phyloP scores from a whole-genome alignment of 2,888 invertebrate genomes.

The Notocelia uddmanniana region DNA sequence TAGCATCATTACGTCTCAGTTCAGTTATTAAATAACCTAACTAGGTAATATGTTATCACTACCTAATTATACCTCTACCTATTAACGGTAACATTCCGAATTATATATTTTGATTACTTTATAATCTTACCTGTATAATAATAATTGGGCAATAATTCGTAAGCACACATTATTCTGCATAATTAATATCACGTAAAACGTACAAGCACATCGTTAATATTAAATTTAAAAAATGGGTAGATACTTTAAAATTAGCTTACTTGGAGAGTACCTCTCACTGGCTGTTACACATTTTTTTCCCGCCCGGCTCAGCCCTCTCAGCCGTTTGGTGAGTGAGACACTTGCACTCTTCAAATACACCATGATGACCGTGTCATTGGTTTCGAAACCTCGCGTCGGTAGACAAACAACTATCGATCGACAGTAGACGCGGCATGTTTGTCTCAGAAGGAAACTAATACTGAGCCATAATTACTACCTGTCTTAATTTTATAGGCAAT shows the following conservation, averaged over 20 bases:
- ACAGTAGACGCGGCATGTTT: slow-evolving; percentile 65
- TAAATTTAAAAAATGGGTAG: slow-evolving; percentile 36
- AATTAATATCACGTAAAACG: neutral
- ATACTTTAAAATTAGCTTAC: slow-evolving; percentile 58
- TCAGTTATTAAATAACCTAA: too few species aligned
- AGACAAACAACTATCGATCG: slow-evolving; percentile 35
- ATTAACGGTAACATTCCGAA: neutral
- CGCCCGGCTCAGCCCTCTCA: slow-evolving; percentile 49
- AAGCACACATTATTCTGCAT: slow-evolving; percentile 1
- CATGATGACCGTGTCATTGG: slow-evolving; percentile 32
- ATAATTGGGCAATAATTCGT: slow-evolving; percentile 6
- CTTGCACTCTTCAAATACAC: slow-evolving; percentile 31
- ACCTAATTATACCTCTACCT: neutral
- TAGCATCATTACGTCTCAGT: too few species aligned
- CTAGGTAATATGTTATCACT: too few species aligned
- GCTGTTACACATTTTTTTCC: slow-evolving; percentile 50
- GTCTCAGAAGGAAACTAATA: slow-evolving; percentile 58
- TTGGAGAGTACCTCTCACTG: slow-evolving; percentile 56
- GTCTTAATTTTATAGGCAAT: slow-evolving; percentile 56
- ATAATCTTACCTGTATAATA: slow-evolving; percentile 14
- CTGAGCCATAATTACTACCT: slow-evolving; percentile 57
- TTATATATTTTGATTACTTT: neutral
- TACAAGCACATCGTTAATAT: neutral
- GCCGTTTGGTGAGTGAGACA: slow-evolving; percentile 31
- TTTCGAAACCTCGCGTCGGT: slow-evolving; percentile 30